Evolutionary conservation across 1,140 invertebrate genomes (phyloP), one percentile per base, ranked within the genome.

Genomic region (Nymphalis io): DNA sequence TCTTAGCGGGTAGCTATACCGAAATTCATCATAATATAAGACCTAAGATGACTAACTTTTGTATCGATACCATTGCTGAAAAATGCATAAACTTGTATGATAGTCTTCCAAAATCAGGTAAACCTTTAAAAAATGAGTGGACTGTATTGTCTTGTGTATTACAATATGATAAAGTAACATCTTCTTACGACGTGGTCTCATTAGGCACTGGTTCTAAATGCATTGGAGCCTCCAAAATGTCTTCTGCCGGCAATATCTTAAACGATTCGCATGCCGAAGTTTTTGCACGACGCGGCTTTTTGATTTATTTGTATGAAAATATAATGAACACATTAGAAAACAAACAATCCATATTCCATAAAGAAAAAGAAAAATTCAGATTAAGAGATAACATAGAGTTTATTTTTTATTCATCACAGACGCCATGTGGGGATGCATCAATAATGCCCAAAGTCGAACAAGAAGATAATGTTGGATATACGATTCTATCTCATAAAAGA

Each of bases 221-320:
- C 91, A 93, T 99, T 70, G 96, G 97, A 16, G 90, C 93, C 68
- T 93, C 93, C 39, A 94, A 94, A 80, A 93, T 96, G 90, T 95
- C 94, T 67, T 73, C 90, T 16, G 84, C 84, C 53, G 97, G 97
- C 15, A 93, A 93, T 80, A 93, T 96, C 64, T 71, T 99, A 15
- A 96, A 96, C 86, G 98, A 99, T 87, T 97, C 96, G 51, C 98
- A 99, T 93, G 97, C 98, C 11, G 98, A 99, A 93, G 93, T 98
- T 39, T 89, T 99, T 21, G 95, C 96, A 8, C 92, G 97, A 76
- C 93, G 98, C 80, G 95, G 94, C 0, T 97, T 99, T 82, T 74
- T 98, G 46, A 90, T 95, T 64, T 98, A 96, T 85, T 80, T 97
- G 20, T 95, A 96, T 79, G 82, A 94, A 61, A 93, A 96, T 82